phyloP scores from a whole-genome alignment of 2,113 vertebrate species.

The Craseonycteris thonglongyai region DNA sequence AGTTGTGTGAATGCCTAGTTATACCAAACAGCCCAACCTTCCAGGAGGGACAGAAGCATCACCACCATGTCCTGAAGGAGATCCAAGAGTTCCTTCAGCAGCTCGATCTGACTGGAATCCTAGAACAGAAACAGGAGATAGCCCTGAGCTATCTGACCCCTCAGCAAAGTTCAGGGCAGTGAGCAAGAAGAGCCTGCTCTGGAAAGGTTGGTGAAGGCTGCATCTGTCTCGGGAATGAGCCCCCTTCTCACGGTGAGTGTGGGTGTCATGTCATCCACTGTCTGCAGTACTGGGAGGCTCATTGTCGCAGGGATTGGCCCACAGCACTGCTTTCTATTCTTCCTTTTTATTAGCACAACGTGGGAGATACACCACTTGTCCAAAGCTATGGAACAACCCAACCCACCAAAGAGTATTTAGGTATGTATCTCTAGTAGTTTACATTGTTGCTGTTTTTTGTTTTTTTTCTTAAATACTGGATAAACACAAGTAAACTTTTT shows the following conservation, averaged over 20 bases:
- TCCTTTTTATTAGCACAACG: background rate
- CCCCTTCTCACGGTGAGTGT: background rate
- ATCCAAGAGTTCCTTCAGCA: constrained; percentile 97
- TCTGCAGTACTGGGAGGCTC: background rate
- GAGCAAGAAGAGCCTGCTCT: constrained; percentile 64
- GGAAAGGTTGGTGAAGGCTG: constrained; percentile 13
- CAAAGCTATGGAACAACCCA: background rate
- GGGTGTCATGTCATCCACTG: background rate
- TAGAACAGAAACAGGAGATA: constrained; percentile 75
- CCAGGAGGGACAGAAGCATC: constrained; percentile 97
- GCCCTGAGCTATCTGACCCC: constrained; percentile 69
- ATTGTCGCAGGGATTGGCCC: background rate
- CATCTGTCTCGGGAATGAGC: background rate
- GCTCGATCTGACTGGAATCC: constrained; percentile 98
- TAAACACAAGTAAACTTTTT: background rate
- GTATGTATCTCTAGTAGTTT: background rate
- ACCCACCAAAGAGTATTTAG: background rate
- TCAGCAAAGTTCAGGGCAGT: constrained; percentile 43
- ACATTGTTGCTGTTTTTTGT: background rate
- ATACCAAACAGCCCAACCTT: constrained; percentile 86
- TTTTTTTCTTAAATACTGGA: no score
- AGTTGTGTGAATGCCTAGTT: constrained; percentile 70
- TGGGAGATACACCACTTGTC: background rate
- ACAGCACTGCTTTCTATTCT: background rate
- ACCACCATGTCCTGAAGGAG: constrained; percentile 99